phyloP scores from a whole-genome alignment of 2,888 invertebrate species.

The Timema podura region DNA sequence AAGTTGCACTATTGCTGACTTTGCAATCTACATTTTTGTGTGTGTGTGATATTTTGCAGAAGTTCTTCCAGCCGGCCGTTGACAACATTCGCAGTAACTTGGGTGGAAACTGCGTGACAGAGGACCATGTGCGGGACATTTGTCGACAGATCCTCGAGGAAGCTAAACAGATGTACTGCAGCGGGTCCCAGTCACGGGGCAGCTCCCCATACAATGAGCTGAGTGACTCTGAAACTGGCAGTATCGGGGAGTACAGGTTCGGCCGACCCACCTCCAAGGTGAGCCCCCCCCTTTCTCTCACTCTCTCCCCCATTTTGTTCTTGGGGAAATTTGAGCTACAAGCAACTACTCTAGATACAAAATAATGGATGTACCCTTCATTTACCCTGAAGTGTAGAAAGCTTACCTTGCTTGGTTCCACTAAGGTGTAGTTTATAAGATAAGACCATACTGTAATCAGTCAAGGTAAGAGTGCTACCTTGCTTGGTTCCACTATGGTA shows the following conservation, averaged over 20 bases:
- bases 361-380: too few relatives aligned
- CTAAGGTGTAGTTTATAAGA: too few relatives aligned
- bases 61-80: constrained; percentile 75
- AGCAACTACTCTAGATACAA: too few relatives aligned
- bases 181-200: constrained; percentile 48
- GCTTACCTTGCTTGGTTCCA: too few relatives aligned
- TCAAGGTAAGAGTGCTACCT: too few relatives aligned
- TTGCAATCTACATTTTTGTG: neutral
- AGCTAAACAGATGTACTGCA: constrained; percentile 65
- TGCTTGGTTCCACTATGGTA: too few relatives aligned
- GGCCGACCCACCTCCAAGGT: constrained; percentile 35
- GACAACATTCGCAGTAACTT: constrained; percentile 71
- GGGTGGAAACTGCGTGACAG: constrained; percentile 68
- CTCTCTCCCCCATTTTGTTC: neutral
- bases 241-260: constrained; percentile 50
- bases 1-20: too few relatives aligned
- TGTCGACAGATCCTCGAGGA: constrained; percentile 77
- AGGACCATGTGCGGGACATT: constrained; percentile 66
- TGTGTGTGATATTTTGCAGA: constrained; percentile 52
- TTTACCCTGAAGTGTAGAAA: too few relatives aligned
- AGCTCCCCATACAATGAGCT: constrained; percentile 51
- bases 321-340: too few relatives aligned
- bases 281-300: neutral
- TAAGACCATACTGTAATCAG: too few relatives aligned
- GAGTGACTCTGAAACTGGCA: constrained; percentile 53